Percentiles rank a stretch among this genome's conserved stretches.
Conservation (phyloP, 2,113 vertebrate species). For the Oncorhynchus gorbuscha region DNA sequence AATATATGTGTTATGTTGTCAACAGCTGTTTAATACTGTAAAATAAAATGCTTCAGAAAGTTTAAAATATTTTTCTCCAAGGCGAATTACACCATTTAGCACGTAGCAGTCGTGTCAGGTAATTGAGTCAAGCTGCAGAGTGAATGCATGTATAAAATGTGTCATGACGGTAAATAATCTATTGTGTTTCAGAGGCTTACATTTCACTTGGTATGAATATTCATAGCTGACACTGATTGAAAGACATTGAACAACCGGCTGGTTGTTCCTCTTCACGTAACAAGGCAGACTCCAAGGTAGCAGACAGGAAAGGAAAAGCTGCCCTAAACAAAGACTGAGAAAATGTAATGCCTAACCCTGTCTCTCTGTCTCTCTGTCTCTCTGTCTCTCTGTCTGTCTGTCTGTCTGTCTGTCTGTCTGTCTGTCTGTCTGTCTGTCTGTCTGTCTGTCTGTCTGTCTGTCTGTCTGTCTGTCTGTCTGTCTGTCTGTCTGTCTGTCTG, state of each 20-base stretch:
- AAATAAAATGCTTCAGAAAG: slow-evolving; percentile 27
- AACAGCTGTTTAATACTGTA: too few species aligned
- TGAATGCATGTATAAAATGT: slow-evolving; percentile 20
- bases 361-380: not conserved
- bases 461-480: slow-evolving; percentile 9
- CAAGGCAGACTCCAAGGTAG: not conserved
- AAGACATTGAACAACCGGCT: slow-evolving; percentile 44
- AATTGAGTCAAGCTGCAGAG: slow-evolving; percentile 56
- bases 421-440: rapidly evolving
- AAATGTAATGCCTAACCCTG: slow-evolving; percentile 2
- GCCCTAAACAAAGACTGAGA: not conserved
- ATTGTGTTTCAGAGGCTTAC: slow-evolving; percentile 46
- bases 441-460: not conserved
- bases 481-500: slow-evolving; percentile 17
- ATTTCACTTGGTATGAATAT: slow-evolving; percentile 61
- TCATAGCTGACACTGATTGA: slow-evolving; percentile 52
- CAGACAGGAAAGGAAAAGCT: not conserved
- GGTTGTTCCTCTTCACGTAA: slow-evolving; percentile 15
- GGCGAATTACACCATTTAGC: slow-evolving; percentile 67
- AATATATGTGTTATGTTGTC: not conserved
- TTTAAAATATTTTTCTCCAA: slow-evolving; percentile 47
- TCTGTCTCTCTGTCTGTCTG: not conserved
- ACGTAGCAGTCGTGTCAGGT: slow-evolving; percentile 65
- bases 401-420: not conserved
- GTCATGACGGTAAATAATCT: slow-evolving; percentile 67